phyloP scores from a whole-genome alignment of 2,888 invertebrate genomes.

The Drosophila engyochracea region DNA sequence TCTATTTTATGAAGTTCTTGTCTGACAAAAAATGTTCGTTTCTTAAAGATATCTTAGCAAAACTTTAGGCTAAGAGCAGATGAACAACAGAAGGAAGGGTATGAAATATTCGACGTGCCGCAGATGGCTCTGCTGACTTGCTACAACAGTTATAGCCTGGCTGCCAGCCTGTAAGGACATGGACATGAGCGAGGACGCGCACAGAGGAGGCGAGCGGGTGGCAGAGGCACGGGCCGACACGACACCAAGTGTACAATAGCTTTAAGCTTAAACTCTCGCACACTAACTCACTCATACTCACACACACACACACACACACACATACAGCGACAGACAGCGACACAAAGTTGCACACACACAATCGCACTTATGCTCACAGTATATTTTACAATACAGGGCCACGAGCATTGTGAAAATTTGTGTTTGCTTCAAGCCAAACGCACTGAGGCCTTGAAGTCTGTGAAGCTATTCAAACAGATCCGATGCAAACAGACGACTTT shows the following conservation, averaged over 20 bases:
- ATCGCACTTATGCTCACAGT: conserved; percentile 39
- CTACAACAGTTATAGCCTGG: conserved; percentile 37
- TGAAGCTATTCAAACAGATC: neutral
- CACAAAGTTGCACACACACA: conserved; percentile 47
- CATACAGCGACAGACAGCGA: conserved; percentile 38
- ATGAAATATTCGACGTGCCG: neutral
- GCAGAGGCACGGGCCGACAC: conserved; percentile 58
- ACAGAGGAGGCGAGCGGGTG: conserved; percentile 30
- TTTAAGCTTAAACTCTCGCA: conserved; percentile 83
- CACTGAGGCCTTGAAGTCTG: conserved; percentile 11
- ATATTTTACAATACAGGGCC: conserved; percentile 71
- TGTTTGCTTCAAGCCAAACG: conserved; percentile 23
- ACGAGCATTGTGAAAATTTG: conserved; percentile 40
- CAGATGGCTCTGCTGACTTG: conserved; percentile 1
- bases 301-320: conserved; percentile 27
- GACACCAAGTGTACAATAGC: conserved; percentile 82
- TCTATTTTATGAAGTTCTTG: neutral
- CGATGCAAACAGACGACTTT: neutral
- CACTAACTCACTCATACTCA: conserved; percentile 57
- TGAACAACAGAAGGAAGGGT: neutral
- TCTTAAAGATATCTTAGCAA: neutral
- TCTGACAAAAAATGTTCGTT: neutral
- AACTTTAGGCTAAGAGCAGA: neutral
- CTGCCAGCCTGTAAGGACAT: conserved; percentile 62
- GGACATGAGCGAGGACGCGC: conserved; percentile 35